Conservation (phyloP, 2,888 invertebrate genomes). For the Dyspetes luteomarginatus region DNA sequence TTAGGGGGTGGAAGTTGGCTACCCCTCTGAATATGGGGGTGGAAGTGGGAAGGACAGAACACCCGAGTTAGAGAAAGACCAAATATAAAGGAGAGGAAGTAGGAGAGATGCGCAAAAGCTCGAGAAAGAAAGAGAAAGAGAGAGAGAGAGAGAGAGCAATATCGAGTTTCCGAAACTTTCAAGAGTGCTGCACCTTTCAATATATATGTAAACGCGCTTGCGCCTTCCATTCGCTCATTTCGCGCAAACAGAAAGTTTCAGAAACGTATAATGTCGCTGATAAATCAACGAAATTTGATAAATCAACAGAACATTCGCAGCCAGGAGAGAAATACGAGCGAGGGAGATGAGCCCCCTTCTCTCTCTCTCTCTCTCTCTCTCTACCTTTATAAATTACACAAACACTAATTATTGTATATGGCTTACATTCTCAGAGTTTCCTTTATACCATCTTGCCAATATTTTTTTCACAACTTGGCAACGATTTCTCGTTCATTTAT, state of each 20-base stretch:
- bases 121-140: conserved; percentile 47
- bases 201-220: conserved; percentile 59
- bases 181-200: conserved; percentile 76
- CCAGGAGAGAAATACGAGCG: conserved; percentile 36
- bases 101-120: conserved; percentile 60
- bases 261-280: conserved; percentile 80
- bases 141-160: conserved; percentile 56
- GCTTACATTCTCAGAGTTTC: conserved; percentile 28
- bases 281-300: conserved; percentile 81
- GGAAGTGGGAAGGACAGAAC: conserved; percentile 23
- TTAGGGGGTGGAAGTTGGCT: conserved; percentile 49
- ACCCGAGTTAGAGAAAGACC: conserved; percentile 48
- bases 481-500: not conserved
- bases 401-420: conserved; percentile 47
- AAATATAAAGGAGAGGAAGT: conserved; percentile 55
- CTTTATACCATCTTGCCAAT: conserved; percentile 18
- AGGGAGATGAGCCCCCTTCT: conserved; percentile 21
- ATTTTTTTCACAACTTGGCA: conserved; percentile 22
- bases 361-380: conserved; percentile 3
- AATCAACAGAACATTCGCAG: conserved; percentile 73
- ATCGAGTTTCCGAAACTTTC: conserved; percentile 77
- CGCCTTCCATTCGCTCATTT: conserved; percentile 70
- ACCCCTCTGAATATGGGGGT: conserved; percentile 41
- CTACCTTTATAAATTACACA: conserved; percentile 30
- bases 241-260: conserved; percentile 79